Evolutionary conservation across 1,140 invertebrate genomes (phyloP), one percentile per base, ranked within the genome.

Genomic region (Drosophila suzukii): DNA sequence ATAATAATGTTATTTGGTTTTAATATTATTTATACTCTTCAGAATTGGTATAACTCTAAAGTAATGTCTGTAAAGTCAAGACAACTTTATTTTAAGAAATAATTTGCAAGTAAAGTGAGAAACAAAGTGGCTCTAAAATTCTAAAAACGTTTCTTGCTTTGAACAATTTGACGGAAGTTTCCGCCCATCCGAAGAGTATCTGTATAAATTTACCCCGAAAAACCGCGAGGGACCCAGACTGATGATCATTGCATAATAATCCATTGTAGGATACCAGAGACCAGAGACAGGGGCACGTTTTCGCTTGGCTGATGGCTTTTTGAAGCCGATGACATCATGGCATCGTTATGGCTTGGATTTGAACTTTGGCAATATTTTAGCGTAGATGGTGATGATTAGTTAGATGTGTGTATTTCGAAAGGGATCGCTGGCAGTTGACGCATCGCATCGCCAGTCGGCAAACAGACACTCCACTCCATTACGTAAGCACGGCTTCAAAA

Each of bases 211-310:
- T 13, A 27, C 8, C 24, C 41, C 27, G 17, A 30, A 58, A 58
- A 15, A 12, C 30, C 7, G 39, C 38, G 65, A 24, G 36, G 43
- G 3, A 13, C 11, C 27, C 44, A 34, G 39, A 50, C 47, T 75
- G 73, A 75, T 75, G 68, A 78, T 86, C 63, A 85, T 85, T 85
- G 81, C 83, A 81, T 85, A 85, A 86, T 75, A 75, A 82, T 56
- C 73, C 58, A 78, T 66, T 50, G 58, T 75, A 81, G 78, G 82
- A 79, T 75, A 44, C 47, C 24, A 41, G 47, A 39, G 13, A 8
- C 20, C 36, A 44, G 62, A 59, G 30, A 38, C 43, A 57, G 55
- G 53, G 65, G 65, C 70, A 73, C 70, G 70, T 73, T 73, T 60
- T 72, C 32, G 70, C 61, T 75, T 51, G 62, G 47, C 38, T 75